A percentile compares a stretch with the other conserved stretches of the same genome.
Conservation (phyloP, 2,113 vertebrate species). For the Dasyprocta punctata region DNA sequence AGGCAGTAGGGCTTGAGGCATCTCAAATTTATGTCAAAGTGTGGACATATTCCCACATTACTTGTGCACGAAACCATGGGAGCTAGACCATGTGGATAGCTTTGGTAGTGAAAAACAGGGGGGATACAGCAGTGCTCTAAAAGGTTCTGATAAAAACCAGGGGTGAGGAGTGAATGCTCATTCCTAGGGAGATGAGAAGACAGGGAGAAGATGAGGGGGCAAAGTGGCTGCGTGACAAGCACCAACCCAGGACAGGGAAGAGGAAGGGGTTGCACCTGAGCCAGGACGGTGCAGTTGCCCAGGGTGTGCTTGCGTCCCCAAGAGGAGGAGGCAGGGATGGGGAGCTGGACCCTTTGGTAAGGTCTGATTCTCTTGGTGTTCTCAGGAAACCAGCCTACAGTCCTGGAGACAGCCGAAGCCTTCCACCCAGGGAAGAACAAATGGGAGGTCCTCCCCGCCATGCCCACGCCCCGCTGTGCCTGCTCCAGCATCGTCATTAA, state of each 20-base stretch:
- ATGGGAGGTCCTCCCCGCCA: slow-evolving; percentile 94
- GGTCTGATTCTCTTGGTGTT: background rate
- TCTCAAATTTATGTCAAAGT: background rate
- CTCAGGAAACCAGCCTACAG: slow-evolving; percentile 94
- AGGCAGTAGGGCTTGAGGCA: background rate
- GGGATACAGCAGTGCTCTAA: background rate
- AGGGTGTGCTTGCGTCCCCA: background rate
- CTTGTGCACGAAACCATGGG: rapidly evolving
- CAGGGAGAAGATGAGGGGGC: background rate
- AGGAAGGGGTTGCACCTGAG: background rate
- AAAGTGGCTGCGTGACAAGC: background rate
- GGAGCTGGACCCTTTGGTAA: background rate
- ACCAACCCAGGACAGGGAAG: background rate
- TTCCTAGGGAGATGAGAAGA: background rate
- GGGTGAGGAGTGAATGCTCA: background rate
- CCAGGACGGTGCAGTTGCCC: background rate
- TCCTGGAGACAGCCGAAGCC: slow-evolving; percentile 94
- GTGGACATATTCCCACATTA: background rate
- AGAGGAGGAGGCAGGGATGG: background rate
- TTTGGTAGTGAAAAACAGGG: background rate
- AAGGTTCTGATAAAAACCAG: background rate
- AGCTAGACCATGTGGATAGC: background rate
- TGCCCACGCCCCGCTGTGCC: slow-evolving; percentile 96
- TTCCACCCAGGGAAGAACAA: slow-evolving; percentile 95
- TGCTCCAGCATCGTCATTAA: slow-evolving; percentile 93